Evolutionary conservation across 2,113 vertebrate genomes (phyloP).

Genomic region (Tragulus kanchil): DNA sequence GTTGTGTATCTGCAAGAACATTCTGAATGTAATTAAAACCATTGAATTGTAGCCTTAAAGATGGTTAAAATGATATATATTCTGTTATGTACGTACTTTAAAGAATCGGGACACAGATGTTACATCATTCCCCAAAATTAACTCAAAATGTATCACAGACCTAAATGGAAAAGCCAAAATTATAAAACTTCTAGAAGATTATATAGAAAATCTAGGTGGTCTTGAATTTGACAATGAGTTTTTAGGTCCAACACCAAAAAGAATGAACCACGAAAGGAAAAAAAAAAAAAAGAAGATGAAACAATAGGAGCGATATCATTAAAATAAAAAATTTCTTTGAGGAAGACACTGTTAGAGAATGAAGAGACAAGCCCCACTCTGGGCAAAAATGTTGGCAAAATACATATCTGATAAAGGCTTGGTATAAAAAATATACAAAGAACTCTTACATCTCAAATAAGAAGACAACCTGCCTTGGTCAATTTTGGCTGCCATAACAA

Average conservation of each 20-base stretch:
- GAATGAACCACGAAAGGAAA: not conserved
- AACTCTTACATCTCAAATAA: not conserved
- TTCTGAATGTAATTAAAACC: not conserved
- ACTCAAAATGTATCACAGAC: not conserved
- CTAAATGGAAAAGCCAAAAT: not conserved
- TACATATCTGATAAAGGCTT: not conserved
- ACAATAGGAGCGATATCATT: not conserved
- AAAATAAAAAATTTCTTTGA: not conserved
- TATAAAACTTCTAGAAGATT: not conserved
- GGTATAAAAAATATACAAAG: not conserved
- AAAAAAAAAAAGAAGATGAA: not conserved
- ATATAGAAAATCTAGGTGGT: not conserved
- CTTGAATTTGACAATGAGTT: not conserved
- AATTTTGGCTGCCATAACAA: not conserved
- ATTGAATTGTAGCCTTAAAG: not conserved
- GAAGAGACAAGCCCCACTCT: not conserved
- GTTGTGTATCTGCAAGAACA: not conserved
- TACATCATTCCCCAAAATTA: not conserved
- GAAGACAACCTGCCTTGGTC: not conserved
- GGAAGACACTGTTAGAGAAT: not conserved
- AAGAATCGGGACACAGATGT: not conserved
- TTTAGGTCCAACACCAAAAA: not conserved
- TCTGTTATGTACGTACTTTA: not conserved
- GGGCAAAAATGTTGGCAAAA: not conserved
- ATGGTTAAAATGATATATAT: not conserved